Evolutionary conservation across 2,888 invertebrate species (phyloP).

Genomic region (Punctoribates punctum): DNA sequence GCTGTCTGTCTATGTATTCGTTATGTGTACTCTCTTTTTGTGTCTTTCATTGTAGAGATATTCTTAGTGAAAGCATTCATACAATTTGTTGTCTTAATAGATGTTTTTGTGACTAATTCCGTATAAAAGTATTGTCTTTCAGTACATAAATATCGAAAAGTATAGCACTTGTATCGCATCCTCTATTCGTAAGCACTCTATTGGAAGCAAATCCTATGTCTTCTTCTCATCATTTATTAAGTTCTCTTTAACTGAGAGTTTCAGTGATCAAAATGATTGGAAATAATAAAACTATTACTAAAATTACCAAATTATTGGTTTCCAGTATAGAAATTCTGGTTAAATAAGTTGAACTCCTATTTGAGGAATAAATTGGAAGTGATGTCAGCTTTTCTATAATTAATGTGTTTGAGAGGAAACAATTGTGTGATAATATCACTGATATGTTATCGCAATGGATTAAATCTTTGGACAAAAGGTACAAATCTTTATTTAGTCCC

Average conservation of each 20-base stretch:
- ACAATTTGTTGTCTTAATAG: background rate
- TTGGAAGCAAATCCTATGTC: too few relatives aligned
- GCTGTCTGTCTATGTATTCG: background rate
- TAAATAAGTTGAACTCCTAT: too few relatives aligned
- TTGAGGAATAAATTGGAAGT: too few relatives aligned
- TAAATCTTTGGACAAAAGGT: conserved; percentile 34
- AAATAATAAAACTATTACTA: too few relatives aligned
- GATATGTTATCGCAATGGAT: conserved; percentile 35
- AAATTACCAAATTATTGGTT: too few relatives aligned
- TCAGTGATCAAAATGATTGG: too few relatives aligned
- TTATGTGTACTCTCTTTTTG: background rate
- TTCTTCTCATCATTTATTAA: too few relatives aligned
- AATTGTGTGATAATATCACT: too few relatives aligned
- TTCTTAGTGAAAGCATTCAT: background rate
- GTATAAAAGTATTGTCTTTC: background rate
- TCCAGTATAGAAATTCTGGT: too few relatives aligned
- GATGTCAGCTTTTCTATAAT: too few relatives aligned
- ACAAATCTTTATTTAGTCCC: background rate
- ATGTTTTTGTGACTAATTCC: background rate
- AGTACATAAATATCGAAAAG: background rate
- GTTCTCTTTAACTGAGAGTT: too few relatives aligned
- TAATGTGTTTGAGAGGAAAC: background rate
- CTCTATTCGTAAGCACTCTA: background rate
- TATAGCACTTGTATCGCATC: background rate
- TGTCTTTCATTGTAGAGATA: background rate